A percentile compares a stretch with the other conserved stretches of the same genome.
phyloP scores from a whole-genome alignment of 2,888 invertebrate genomes.

The Pammene aurita region DNA sequence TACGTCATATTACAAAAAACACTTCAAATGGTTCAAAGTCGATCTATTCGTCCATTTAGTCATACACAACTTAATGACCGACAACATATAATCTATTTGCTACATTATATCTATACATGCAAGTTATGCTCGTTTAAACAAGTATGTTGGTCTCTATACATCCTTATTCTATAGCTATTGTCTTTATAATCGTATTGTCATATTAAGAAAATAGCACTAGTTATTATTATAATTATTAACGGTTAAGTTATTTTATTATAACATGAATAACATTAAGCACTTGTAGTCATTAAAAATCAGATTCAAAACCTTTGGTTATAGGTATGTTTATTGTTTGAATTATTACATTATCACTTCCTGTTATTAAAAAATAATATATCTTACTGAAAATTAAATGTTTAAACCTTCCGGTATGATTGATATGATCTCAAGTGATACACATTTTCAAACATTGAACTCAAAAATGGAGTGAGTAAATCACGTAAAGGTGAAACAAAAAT shows the following conservation, averaged over 20 bases:
- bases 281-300: constrained; percentile 20
- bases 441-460: constrained; percentile 34
- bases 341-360: constrained; percentile 22
- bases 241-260: constrained; percentile 26
- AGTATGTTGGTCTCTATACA: constrained; percentile 64
- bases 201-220: constrained; percentile 43
- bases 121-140: constrained; percentile 44
- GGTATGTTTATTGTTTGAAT: constrained; percentile 26
- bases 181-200: constrained; percentile 66
- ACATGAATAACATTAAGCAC: constrained; percentile 29
- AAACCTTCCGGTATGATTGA: constrained; percentile 52
- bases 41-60: constrained; percentile 29
- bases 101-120: constrained; percentile 43
- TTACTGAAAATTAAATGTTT: constrained; percentile 43
- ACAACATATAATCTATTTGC: constrained; percentile 21
- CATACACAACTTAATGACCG: constrained; percentile 19
- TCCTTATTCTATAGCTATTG: constrained; percentile 61
- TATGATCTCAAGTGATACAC: constrained; percentile 58
- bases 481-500: constrained; percentile 21
- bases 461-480: constrained; percentile 34
- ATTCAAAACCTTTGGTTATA: background rate
- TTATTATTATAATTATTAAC: constrained; percentile 31
- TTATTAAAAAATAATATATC: constrained; percentile 23
- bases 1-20: constrained; percentile 37
- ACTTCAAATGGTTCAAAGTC: constrained; percentile 31